A percentile compares a stretch with the other conserved stretches of the same genome.
These are phyloP conservation scores for crab-eating macaque (Macaca fascicularis) DNA, from an alignment of 2,113 vertebrate genomes.

Conservation along the genomic window T2T-MFA8v1.1 NC_088389.1:38595001-38595500, in stretches of 20 bases:
- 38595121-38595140: not conserved
- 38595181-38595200: not conserved
- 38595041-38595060: not conserved
- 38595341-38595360: not conserved
- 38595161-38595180: not conserved
- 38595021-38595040: not conserved
- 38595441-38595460: not conserved
- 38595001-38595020: not conserved
- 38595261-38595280: not conserved
- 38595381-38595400: too few relatives aligned
- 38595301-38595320: not conserved
- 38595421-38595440: not conserved
- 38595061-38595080: not conserved
- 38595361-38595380: not conserved
- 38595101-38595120: not conserved
- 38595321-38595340: accelerated
- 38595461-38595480: not conserved
- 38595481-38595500: not conserved
- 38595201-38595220: not conserved
- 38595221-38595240: not conserved
- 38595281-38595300: not conserved
- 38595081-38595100: not conserved
- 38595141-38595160: not conserved
- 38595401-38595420: not conserved
- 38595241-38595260: not conserved